Conservation (phyloP, 2,113 vertebrate genomes). For the Caracal caracal region DNA sequence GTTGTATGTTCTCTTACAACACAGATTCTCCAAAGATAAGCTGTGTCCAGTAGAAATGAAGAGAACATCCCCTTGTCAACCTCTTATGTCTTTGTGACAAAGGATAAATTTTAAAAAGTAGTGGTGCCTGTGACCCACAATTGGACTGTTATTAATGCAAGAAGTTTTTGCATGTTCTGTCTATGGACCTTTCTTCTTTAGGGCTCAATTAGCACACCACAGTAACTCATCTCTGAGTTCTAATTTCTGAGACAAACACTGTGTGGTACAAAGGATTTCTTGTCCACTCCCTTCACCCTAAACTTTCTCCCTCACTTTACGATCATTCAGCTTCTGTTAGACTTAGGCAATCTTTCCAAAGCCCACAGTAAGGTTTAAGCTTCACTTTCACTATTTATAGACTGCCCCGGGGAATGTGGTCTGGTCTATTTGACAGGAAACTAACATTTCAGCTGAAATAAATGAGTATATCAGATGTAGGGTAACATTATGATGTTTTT, state of each 20-base stretch:
- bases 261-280: background rate
- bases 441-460: background rate
- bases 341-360: background rate
- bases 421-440: background rate
- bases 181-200: background rate
- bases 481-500: background rate
- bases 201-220: background rate
- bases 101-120: background rate
- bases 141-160: background rate
- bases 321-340: background rate
- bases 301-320: background rate
- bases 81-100: background rate
- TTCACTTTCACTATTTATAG: background rate
- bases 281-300: background rate
- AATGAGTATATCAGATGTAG: background rate
- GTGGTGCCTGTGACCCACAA: background rate
- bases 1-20: background rate
- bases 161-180: background rate
- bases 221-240: background rate
- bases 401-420: background rate
- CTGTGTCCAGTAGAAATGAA: background rate
- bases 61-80: background rate
- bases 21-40: background rate
- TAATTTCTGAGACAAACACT: background rate
- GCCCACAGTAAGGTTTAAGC: background rate